Percentiles rank a stretch among this genome's conserved stretches.
Evolutionary conservation across 2,888 invertebrate genomes (phyloP).

Genomic region (Unio delphinus): DNA sequence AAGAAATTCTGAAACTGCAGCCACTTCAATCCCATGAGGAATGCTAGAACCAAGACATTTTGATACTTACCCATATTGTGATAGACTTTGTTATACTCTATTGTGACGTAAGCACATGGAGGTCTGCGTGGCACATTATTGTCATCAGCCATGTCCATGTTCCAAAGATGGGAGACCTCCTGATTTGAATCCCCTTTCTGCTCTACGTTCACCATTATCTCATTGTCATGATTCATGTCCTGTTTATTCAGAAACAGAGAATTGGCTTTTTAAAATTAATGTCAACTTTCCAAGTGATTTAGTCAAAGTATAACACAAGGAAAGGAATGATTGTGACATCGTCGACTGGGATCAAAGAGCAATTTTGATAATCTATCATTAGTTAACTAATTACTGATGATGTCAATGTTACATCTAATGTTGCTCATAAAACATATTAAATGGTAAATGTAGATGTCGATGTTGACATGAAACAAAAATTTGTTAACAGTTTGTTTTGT

Average conservation of each 20-base stretch:
- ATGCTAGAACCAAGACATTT: background rate
- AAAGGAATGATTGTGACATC: no score
- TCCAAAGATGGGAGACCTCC: slow-evolving; percentile 35
- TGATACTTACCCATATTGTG: slow-evolving; percentile 54
- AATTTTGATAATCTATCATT: no score
- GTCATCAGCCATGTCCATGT: slow-evolving; percentile 30
- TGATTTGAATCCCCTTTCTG: slow-evolving; percentile 40
- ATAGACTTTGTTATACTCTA: slow-evolving; percentile 64
- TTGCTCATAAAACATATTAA: no score
- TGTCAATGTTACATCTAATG: no score
- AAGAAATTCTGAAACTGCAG: slow-evolving; percentile 1
- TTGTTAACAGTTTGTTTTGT: no score
- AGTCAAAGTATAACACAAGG: no score
- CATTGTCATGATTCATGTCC: slow-evolving; percentile 41
- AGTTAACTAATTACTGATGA: no score
- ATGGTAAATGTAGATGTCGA: no score
- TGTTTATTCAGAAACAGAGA: slow-evolving; percentile 3
- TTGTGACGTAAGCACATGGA: slow-evolving; percentile 40
- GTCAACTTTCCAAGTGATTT: no score
- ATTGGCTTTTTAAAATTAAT: no score
- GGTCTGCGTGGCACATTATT: slow-evolving; percentile 16
- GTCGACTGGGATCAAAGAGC: no score
- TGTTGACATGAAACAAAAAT: no score
- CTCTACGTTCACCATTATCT: slow-evolving; percentile 27
- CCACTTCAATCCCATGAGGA: background rate